Evolutionary conservation across 2,888 invertebrate species (phyloP).

Genomic region (Dorcus parallelipipedus): DNA sequence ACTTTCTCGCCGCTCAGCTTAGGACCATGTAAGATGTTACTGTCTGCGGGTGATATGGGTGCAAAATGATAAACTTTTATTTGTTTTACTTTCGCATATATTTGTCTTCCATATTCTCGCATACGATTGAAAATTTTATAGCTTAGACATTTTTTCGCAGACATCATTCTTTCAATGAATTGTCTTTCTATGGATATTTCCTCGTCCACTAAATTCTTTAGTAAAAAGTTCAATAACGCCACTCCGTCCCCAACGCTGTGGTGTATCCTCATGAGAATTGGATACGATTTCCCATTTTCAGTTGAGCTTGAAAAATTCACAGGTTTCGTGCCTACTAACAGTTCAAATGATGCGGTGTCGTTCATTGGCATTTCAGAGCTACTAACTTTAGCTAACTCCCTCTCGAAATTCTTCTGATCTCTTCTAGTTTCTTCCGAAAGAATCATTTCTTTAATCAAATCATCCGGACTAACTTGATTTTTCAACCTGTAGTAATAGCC

Average conservation of each 20-base stretch:
- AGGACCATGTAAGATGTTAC: slow-evolving; percentile 11
- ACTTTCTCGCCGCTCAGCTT: slow-evolving; percentile 9
- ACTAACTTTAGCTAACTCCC: background rate
- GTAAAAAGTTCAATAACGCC: slow-evolving; percentile 5
- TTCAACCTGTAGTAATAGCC: slow-evolving; percentile 8
- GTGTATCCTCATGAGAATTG: slow-evolving; percentile 9
- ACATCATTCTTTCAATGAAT: background rate
- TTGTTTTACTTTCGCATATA: background rate
- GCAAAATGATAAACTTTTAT: slow-evolving; percentile 9
- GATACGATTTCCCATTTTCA: background rate
- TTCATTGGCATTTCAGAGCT: slow-evolving; percentile 8
- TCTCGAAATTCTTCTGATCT: slow-evolving; percentile 6
- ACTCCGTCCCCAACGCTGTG: slow-evolving; percentile 12
- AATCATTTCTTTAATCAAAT: slow-evolving; percentile 2
- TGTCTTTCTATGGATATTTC: background rate
- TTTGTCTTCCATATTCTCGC: background rate
- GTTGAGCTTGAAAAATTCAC: slow-evolving; percentile 2
- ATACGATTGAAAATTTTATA: background rate
- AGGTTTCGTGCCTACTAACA: slow-evolving; percentile 7
- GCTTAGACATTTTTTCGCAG: background rate
- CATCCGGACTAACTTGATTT: slow-evolving; percentile 1
- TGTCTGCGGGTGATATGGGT: slow-evolving; percentile 2
- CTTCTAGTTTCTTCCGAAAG: slow-evolving; percentile 3
- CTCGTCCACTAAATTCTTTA: slow-evolving; percentile 7
- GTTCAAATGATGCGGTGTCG: slow-evolving; percentile 7